Percentiles rank a stretch among this genome's conserved stretches.
These are phyloP conservation scores for Xyliphius kryptos DNA, from an alignment of 2,113 vertebrate genomes.

Conservation along the genomic window DNA sequence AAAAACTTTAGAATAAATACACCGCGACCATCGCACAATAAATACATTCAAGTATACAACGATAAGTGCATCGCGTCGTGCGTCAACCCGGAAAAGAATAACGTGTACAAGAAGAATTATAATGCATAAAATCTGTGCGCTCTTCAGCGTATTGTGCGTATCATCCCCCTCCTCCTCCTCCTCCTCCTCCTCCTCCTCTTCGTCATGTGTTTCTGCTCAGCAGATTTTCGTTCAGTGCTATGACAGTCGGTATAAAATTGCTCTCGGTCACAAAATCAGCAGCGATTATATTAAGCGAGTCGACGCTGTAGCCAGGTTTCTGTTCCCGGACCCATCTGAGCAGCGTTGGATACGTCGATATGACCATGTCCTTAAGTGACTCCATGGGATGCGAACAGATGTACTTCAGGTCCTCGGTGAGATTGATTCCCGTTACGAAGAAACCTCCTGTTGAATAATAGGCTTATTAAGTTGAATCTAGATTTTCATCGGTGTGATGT, in stretches of 20 bases:
- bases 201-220: slow-evolving; percentile 45
- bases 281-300: slow-evolving; percentile 68
- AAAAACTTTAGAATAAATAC: no score
- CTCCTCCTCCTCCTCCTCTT: no score
- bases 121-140: no score
- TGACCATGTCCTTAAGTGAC: slow-evolving; percentile 70
- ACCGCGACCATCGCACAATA: no score
- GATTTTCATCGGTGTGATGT: background rate
- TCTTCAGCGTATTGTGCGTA: no score
- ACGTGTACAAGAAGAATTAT: no score
- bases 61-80: no score
- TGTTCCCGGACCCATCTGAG: slow-evolving; percentile 63
- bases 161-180: no score
- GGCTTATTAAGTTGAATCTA: background rate
- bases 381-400: slow-evolving; percentile 67
- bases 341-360: slow-evolving; percentile 61
- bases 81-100: no score
- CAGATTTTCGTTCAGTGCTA: slow-evolving; percentile 64
- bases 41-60: no score
- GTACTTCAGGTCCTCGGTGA: slow-evolving; percentile 69
- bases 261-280: slow-evolving; percentile 68
- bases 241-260: slow-evolving; percentile 56
- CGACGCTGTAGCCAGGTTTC: slow-evolving; percentile 49
- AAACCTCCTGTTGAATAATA: slow-evolving; percentile 57
- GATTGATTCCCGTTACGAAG: slow-evolving; percentile 70